Base-by-base conservation (phyloP, 2,888 invertebrate species). In the Aradus depressus region DNA sequence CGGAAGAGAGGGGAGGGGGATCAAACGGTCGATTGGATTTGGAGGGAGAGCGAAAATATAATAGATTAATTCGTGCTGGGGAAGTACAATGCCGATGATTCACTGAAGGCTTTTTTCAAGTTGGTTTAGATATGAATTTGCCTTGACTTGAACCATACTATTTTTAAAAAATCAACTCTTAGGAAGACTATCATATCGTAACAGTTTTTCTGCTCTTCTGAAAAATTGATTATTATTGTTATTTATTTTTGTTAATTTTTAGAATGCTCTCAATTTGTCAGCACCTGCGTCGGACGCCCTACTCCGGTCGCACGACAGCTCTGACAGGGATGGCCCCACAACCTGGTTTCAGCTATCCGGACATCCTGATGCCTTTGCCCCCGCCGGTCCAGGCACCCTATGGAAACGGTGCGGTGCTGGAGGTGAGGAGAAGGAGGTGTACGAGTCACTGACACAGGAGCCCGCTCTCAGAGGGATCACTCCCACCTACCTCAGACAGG, bases 261-360 rank as follows among this genome's bases (percentile, higher is more conserved):
- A 91, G 91, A 91, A 91, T 70, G 90, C 92, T 32, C 72, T 92
- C 64, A 91, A 92, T 66, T 71, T 92, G 63, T 86, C 88, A 56
- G 89, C 88, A 18, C 91, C 92, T 41, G 91, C 91, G 53, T 88
- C 87, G 62, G 89, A 90, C 64, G 78, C 87, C 47, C 71, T 92
- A 41, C 69, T 91, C 60, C 63, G 71, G 28, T 67, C 67, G 51
- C 51, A 56, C 10, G 50, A 38, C 25, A 41, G 43, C 10, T 50
- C 55, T 10, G 50, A 38, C 25, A 41, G 43, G 10, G 78, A 59
- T 73, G 72, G 37, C 72, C 73, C 48, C 53, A 61, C 48, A n/a
- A 53, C 52, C 8, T 93, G 92, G 92, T 85, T 93, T 69, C 93
- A 93, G 69, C 71, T 95, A 57, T 86, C 91, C 12, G 95, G 93